Conservation (phyloP, 2,888 invertebrate genomes). For the Baronia brevicornis region DNA sequence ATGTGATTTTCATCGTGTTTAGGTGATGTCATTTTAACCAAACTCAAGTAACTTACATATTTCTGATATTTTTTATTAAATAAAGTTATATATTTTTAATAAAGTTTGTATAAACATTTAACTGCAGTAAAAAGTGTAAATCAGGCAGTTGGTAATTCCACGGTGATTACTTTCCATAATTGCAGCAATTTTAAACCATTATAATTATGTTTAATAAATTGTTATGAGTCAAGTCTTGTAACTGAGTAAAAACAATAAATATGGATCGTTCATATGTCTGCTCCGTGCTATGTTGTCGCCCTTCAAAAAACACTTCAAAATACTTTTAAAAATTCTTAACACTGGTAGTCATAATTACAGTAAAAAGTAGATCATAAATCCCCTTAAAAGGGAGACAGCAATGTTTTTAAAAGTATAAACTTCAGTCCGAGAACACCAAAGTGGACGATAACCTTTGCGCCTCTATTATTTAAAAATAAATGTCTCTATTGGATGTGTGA, state of each 20-base stretch:
- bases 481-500: no score
- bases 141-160: no score
- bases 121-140: no score
- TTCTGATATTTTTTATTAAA: no score
- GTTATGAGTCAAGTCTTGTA: conserved; percentile 9
- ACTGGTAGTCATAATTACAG: not conserved
- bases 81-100: no score
- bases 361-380: conserved; percentile 7
- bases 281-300: conserved; percentile 10
- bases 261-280: conserved; percentile 9
- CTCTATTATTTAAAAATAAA: not conserved
- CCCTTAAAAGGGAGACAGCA: conserved; percentile 2
- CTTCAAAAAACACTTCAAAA: conserved; percentile 2
- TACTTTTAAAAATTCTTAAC: conserved; percentile 11
- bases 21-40: no score
- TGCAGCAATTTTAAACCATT: conserved; percentile 16
- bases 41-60: no score
- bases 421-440: not conserved
- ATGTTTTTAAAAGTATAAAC: not conserved
- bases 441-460: no score
- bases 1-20: no score
- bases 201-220: conserved; percentile 14
- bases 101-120: no score
- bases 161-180: conserved; percentile 9
- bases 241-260: conserved; percentile 11